Evolutionary conservation across 2,797 vertebrate genomes (phyloP).

Genomic region (Acipenser transmontanus): DNA sequence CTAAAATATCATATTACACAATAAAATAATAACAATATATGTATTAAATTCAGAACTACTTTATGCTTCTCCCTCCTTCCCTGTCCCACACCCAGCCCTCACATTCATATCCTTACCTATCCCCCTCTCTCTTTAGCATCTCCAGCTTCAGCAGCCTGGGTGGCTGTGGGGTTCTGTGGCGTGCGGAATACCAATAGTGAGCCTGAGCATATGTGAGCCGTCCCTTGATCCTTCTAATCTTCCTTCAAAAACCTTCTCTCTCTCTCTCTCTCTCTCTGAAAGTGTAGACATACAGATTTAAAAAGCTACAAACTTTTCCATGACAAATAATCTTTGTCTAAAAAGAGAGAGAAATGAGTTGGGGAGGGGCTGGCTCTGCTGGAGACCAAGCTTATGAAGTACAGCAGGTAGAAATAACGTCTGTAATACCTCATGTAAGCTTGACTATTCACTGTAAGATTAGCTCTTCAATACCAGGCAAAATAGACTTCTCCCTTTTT

Average conservation of each 20-base stretch:
- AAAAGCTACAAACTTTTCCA: slow-evolving; percentile 63
- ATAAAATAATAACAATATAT: too few relatives aligned
- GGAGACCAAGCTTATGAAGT: slow-evolving; percentile 53
- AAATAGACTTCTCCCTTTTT: slow-evolving; percentile 50
- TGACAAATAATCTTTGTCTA: slow-evolving; percentile 66
- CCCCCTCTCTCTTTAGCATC: slow-evolving; percentile 22
- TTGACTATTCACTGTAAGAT: slow-evolving; percentile 52
- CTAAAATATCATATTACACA: too few relatives aligned
- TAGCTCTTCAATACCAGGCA: slow-evolving; percentile 33
- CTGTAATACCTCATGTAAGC: slow-evolving; percentile 53
- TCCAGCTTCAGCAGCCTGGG: slow-evolving; percentile 62
- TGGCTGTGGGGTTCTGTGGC: slow-evolving; percentile 67
- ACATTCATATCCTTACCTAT: slow-evolving; percentile 12
- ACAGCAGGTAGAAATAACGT: slow-evolving; percentile 60
- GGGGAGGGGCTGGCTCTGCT: slow-evolving; percentile 38
- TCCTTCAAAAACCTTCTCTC: slow-evolving; percentile 67
- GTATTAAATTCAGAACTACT: too few relatives aligned
- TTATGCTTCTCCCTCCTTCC: background rate
- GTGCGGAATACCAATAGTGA: slow-evolving; percentile 87
- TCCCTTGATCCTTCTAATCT: slow-evolving; percentile 97
- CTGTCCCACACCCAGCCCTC: slow-evolving; percentile 2
- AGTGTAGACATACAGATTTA: slow-evolving; percentile 61
- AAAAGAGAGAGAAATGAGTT: slow-evolving; percentile 14
- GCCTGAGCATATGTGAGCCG: slow-evolving; percentile 92
- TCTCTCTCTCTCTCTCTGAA: slow-evolving; percentile 30